These are phyloP conservation scores for Cercopithecus diana DNA, from an alignment of 2,797 vertebrate species.

Conservation along the genomic window DNA sequence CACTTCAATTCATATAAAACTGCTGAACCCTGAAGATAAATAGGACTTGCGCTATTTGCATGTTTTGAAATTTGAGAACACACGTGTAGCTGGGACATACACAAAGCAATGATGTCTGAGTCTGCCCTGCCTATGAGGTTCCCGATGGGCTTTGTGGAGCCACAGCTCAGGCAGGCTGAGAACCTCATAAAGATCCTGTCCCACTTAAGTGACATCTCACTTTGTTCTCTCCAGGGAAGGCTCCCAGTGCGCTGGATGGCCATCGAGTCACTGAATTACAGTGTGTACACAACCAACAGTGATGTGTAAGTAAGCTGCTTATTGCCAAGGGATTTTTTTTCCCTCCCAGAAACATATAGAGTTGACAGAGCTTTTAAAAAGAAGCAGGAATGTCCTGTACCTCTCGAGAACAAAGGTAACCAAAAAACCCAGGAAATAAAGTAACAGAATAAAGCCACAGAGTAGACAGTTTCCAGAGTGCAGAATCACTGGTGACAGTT, in stretches of 20 bases:
- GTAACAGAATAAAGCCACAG: not conserved
- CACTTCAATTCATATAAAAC: not conserved
- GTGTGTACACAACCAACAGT: constrained; percentile 93
- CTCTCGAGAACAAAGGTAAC: not conserved
- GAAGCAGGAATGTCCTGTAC: not conserved
- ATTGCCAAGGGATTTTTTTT: not conserved
- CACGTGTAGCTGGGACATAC: not conserved
- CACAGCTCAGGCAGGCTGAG: not conserved
- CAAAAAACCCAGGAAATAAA: not conserved
- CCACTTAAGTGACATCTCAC: not conserved
- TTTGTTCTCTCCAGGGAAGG: constrained; percentile 86
- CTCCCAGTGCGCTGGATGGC: constrained; percentile 94
- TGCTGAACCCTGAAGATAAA: not conserved
- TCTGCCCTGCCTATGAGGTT: no score
- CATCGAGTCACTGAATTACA: constrained; percentile 93
- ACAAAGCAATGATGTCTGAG: not conserved
- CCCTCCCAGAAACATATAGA: not conserved
- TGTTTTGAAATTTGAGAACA: not conserved
- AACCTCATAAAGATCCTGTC: no score
- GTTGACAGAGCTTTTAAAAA: not conserved
- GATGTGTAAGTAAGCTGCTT: constrained; percentile 89
- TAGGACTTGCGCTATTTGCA: not conserved
- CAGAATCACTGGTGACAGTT: not conserved
- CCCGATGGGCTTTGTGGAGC: not conserved
- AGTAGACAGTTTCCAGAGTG: not conserved